Evolutionary conservation across 2,888 invertebrate genomes (phyloP), one percentile per base, ranked within the genome.

Genomic region (Pristionchus japonicus): DNA sequence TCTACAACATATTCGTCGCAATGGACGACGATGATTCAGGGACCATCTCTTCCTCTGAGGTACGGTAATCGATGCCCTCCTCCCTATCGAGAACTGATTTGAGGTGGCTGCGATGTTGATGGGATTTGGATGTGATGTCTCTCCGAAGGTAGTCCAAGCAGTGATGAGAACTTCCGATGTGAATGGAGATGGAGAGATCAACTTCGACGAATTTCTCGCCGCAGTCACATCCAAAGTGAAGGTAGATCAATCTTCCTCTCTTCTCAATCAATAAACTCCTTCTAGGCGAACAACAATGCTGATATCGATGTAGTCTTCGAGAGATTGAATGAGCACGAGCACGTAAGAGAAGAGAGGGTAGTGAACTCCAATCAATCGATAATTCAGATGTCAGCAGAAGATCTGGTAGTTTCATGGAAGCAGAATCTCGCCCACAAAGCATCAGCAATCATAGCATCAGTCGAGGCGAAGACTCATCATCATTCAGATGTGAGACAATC

Each of bases 1-100:
- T 92, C 31, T 91, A 91, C 89, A 90, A 89, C 74, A 91, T 92
- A 43, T 92, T 92, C 90, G 89, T 91, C 77, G 86, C 91, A 20
- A 92, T 92, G 92, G 92, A 92, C 88, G 92, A 92, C 70, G 92
- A 92, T 87, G 89, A 90, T 15, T 91, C 91, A 0, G 92, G 92
- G 9, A 91, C 92, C 3, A 92, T 92, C 87, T 91, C 91, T 0
- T 89, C 92, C 11, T 87, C 89, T 4, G 92, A 92, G 88, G 92
- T 92, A 31, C 80, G 64, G 80, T 49, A 80, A 47, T n/a, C 23
- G 20, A 15, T 52, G 20, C 52, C 23, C 52, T 52, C 52, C 37
- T 70, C 70, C 40, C 37, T 40, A 74, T 74, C 40, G 40, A 20
- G 23, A 74, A 74, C 9, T 74, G 74, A 74, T 7, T 86, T 88